phyloP scores from a whole-genome alignment of 2,113 vertebrate species.

The Onychostruthus taczanowskii region DNA sequence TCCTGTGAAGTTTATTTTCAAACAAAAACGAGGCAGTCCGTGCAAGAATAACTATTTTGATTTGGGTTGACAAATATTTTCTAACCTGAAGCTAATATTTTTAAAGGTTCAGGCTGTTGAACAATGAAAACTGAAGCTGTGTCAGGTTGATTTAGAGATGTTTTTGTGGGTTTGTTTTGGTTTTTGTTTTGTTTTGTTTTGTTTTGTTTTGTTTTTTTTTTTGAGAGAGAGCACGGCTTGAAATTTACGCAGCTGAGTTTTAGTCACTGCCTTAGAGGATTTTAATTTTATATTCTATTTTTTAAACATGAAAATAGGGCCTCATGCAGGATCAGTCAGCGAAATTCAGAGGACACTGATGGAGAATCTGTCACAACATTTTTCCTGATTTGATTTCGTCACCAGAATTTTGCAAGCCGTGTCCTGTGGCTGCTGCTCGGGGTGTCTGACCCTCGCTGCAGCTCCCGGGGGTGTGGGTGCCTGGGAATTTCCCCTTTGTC shows the following conservation, averaged over 20 bases:
- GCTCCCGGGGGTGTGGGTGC: neutral
- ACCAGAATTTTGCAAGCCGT: neutral
- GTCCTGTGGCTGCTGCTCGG: neutral
- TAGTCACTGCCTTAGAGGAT: neutral
- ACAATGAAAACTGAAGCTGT: neutral
- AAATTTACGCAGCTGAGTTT: neutral
- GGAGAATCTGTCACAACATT: neutral
- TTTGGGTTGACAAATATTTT: slow-evolving; percentile 42
- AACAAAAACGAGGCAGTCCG: neutral
- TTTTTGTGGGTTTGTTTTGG: neutral
- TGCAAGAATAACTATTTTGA: neutral
- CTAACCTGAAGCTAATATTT: neutral
- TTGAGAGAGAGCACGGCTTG: fast-evolving
- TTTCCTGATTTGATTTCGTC: fast-evolving
- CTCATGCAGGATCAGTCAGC: neutral
- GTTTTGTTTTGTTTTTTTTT: neutral
- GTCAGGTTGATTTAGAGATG: neutral
- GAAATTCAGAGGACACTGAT: neutral
- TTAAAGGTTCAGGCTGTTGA: neutral
- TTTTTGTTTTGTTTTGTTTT: no score
- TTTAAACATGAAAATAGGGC: neutral
- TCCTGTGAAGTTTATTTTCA: slow-evolving; percentile 15
- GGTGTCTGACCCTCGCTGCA: neutral
- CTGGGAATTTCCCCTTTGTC: neutral
- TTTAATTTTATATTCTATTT: neutral